phyloP scores from a whole-genome alignment of 2,888 invertebrate species.

The Oxycera nigricornis region DNA sequence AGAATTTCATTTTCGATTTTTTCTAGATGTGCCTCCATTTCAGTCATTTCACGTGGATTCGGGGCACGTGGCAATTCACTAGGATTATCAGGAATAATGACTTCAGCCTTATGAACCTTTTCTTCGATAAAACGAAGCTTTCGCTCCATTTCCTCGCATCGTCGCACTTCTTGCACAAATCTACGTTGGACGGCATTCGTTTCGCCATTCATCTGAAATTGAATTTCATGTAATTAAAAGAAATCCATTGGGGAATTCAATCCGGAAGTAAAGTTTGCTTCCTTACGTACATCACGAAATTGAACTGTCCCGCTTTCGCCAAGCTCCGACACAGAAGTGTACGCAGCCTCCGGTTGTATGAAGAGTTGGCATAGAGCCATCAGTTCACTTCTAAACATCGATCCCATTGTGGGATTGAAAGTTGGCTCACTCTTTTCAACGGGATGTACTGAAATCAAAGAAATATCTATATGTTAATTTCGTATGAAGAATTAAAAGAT shows the following conservation, averaged over 20 bases:
- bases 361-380: conserved; percentile 94
- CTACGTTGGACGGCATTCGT: conserved; percentile 91
- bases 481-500: too few relatives aligned
- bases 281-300: conserved; percentile 92
- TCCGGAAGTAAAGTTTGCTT: background rate
- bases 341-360: conserved; percentile 94
- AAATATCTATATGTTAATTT: too few relatives aligned
- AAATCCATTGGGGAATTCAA: background rate
- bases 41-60: conserved; percentile 84
- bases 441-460: conserved; percentile 1
- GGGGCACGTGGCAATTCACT: conserved; percentile 77
- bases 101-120: conserved; percentile 84
- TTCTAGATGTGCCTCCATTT: conserved; percentile 89
- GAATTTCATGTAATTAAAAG: background rate
- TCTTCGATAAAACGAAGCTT: conserved; percentile 85
- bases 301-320: conserved; percentile 94
- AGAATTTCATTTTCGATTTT: conserved; percentile 90
- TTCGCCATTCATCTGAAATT: conserved; percentile 78
- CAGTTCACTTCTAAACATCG: conserved; percentile 87
- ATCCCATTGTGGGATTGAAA: conserved; percentile 68
- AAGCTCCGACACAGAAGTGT: conserved; percentile 90
- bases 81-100: conserved; percentile 77
- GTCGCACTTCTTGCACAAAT: conserved; percentile 88
- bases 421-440: background rate
- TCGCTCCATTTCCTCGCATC: conserved; percentile 92